Base-by-base conservation (phyloP, 1,140 invertebrate genomes). In the Aphelenchoides fujianensis region DNA sequence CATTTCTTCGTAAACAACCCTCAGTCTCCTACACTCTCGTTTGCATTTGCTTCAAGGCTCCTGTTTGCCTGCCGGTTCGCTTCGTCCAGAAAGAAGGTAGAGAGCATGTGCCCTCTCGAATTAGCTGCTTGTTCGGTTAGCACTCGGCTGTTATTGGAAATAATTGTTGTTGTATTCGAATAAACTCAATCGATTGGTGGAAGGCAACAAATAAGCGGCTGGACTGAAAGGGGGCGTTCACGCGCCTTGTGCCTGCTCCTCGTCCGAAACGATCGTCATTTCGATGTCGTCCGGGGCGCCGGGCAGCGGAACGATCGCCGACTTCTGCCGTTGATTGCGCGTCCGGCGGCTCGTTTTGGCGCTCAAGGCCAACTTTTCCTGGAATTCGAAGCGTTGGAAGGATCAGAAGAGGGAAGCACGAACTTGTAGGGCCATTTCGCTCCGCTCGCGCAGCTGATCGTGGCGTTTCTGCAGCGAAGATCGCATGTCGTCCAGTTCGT, bases 381-480 rank as follows among this genome's bases (percentile, higher is more conserved):
- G 68, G 0, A 74, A 7, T 76, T 2, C 3, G 28, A 23, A n/a
- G 19, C 48, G 16, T 73, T 12, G 5, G 30, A 9, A 34, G 1
- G 48, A 70, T 23, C 19, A 16, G 5, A 16, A 37, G 0, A 31
- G 36, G 23, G 1, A 69, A n/a, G n/a, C n/a, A n/a, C n/a, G n/a
- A n/a, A 75, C 74, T 71, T 78, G 76, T 1, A 79, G 59, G n/a
- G 79, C 79, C 63, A 81, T 67, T 30, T 76, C 70, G 41, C 75
- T 71, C 57, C 79, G 78, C 69, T 80, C 78, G 12, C 79, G 55
- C 41, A 81, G 66, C 3, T 73, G 30, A 48, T 64, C 71, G 28
- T 80, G 75, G 31, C 78, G 54, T 34, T 76, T 71, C 61, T 80
- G 74, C 30, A 80, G 69, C 34, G 76, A 63, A 27, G 66, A 68